phyloP scores from a whole-genome alignment of 2,888 invertebrate species.

The Nesidiocoris tenuis region DNA sequence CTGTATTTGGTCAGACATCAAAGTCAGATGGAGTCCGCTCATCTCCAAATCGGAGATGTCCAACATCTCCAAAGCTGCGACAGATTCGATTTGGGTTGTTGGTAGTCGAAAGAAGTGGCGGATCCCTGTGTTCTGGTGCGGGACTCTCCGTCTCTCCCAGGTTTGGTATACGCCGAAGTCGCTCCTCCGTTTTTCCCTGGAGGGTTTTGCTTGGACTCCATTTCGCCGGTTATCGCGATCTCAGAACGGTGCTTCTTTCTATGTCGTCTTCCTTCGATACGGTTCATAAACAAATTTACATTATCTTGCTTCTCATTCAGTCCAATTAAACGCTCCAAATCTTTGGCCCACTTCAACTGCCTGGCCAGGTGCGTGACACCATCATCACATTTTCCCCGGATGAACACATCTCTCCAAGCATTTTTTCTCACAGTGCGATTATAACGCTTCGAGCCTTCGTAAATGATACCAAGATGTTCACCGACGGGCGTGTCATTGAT shows the following conservation, averaged over 20 bases:
- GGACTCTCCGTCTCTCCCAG: neutral
- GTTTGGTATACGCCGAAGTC: neutral
- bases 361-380: conserved; percentile 15
- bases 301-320: neutral
- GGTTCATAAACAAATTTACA: neutral
- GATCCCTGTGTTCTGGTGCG: neutral
- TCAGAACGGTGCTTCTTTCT: neutral
- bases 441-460: conserved; percentile 15
- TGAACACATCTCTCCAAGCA: conserved; percentile 13
- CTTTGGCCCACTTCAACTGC: conserved; percentile 13
- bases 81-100: neutral
- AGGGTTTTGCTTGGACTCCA: neutral
- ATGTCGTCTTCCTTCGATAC: neutral
- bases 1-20: too few species aligned
- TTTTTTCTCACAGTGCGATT: neutral
- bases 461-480: conserved; percentile 56
- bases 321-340: conserved; percentile 11
- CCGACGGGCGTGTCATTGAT: conserved; percentile 68
- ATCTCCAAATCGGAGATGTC: neutral
- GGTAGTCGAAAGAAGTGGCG: neutral
- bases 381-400: conserved; percentile 25
- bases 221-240: neutral
- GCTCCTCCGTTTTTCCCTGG: neutral
- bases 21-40: too few species aligned
- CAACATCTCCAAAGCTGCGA: neutral